Evolutionary conservation across 2,888 invertebrate genomes (phyloP).

Genomic region (Tryphoninae sp.): DNA sequence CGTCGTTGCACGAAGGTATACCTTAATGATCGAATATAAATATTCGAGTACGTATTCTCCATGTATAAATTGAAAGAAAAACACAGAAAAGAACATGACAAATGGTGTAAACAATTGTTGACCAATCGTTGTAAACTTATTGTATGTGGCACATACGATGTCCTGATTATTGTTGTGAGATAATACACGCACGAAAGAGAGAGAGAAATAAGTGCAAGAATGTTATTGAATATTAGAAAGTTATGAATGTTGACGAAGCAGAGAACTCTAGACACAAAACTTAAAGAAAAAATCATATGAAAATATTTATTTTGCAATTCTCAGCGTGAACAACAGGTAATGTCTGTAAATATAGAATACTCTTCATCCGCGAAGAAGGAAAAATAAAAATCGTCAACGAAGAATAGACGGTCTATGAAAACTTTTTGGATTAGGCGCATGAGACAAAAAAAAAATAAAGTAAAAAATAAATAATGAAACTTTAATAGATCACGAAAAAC

Average conservation of each 20-base stretch:
- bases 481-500: slow-evolving; percentile 21
- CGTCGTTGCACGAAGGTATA: neutral
- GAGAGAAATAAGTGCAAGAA: slow-evolving; percentile 26
- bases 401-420: neutral
- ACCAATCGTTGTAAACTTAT: slow-evolving; percentile 70
- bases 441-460: slow-evolving; percentile 8
- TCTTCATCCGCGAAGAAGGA: slow-evolving; percentile 1
- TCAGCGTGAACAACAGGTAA: slow-evolving; percentile 38
- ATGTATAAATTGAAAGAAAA: slow-evolving; percentile 29
- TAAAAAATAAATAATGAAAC: neutral
- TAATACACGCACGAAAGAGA: slow-evolving; percentile 23
- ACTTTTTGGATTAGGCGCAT: slow-evolving; percentile 1
- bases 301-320: slow-evolving; percentile 65
- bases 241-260: slow-evolving; percentile 54
- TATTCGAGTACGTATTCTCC: slow-evolving; percentile 21
- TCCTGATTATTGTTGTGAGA: slow-evolving; percentile 38
- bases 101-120: slow-evolving; percentile 70
- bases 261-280: slow-evolving; percentile 34
- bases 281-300: slow-evolving; percentile 36
- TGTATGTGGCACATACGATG: slow-evolving; percentile 52
- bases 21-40: slow-evolving; percentile 6
- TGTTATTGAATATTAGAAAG: slow-evolving; percentile 45
- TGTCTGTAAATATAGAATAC: slow-evolving; percentile 45
- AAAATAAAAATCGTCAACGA: slow-evolving; percentile 10
- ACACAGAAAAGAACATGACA: slow-evolving; percentile 18